Evolutionary conservation across 2,888 invertebrate species (phyloP).

Genomic region (Andrena minutula): DNA sequence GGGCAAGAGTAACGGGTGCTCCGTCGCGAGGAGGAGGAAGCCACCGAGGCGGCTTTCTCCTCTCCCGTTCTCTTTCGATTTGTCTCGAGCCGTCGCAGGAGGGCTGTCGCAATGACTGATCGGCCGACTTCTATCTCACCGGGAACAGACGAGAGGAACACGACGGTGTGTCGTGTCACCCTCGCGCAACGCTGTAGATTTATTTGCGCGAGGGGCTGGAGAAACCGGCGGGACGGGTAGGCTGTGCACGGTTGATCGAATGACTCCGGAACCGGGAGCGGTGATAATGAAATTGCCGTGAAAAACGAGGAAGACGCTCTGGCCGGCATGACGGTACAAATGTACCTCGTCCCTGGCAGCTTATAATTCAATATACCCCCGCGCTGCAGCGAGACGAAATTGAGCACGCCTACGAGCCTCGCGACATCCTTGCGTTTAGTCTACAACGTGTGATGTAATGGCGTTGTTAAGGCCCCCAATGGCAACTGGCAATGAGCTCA

Average conservation of each 20-base stretch:
- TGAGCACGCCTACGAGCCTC: too few species aligned
- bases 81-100: constrained; percentile 64
- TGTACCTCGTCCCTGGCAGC: constrained; percentile 27
- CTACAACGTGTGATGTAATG: too few species aligned
- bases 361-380: constrained; percentile 39
- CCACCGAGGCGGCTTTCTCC: constrained; percentile 5
- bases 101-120: constrained; percentile 77
- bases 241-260: constrained; percentile 63
- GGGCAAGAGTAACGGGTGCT: constrained; percentile 26
- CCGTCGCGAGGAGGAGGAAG: constrained; percentile 20
- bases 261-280: constrained; percentile 61
- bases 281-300: constrained; percentile 71
- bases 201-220: constrained; percentile 65
- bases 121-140: constrained; percentile 73
- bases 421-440: too few species aligned
- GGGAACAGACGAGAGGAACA: constrained; percentile 68
- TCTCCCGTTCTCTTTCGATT: constrained; percentile 65
- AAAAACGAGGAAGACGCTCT: constrained; percentile 53
- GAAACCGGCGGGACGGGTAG: constrained; percentile 54
- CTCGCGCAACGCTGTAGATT: constrained; percentile 66
- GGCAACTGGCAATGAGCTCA: too few species aligned
- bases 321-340: constrained; percentile 34
- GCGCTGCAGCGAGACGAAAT: too few species aligned
- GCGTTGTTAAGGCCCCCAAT: too few species aligned
- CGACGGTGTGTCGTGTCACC: constrained; percentile 73